Evolutionary conservation across 2,113 vertebrate genomes (phyloP).

Genomic region (Isurus oxyrinchus): DNA sequence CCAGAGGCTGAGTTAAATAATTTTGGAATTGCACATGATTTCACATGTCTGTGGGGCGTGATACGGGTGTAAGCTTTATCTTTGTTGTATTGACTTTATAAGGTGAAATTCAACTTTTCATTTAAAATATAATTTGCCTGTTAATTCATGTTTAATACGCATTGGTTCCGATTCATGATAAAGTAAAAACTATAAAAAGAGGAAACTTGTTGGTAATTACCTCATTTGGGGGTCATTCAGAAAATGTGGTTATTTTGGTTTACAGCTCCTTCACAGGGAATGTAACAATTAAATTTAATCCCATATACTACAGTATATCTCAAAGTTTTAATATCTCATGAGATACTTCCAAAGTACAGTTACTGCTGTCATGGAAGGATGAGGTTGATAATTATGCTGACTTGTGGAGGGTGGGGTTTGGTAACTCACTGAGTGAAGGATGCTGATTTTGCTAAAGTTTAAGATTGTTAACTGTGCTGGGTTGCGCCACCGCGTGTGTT

Average conservation of each 20-base stretch:
- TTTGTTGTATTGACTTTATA: background rate
- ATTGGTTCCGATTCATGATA: background rate
- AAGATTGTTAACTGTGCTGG: no score
- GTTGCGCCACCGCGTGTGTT: background rate
- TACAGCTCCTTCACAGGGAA: background rate
- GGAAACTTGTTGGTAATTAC: background rate
- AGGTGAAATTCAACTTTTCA: background rate
- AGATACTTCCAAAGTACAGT: background rate
- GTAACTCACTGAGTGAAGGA: no score
- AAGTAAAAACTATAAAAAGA: no score
- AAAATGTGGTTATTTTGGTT: background rate
- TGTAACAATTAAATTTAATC: background rate
- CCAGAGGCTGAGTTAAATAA: background rate
- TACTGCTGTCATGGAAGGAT: background rate
- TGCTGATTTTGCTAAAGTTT: no score
- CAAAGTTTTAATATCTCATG: background rate
- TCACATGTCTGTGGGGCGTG: background rate
- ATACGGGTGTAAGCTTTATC: background rate
- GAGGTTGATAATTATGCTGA: no score
- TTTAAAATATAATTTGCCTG: background rate
- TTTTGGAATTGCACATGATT: background rate
- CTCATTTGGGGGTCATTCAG: background rate
- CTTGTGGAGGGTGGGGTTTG: no score
- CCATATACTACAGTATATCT: background rate
- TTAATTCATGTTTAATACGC: background rate